These are phyloP conservation scores for Mus spicilegus DNA, from an alignment of 2,113 vertebrate species.

Conservation along the genomic window DNA sequence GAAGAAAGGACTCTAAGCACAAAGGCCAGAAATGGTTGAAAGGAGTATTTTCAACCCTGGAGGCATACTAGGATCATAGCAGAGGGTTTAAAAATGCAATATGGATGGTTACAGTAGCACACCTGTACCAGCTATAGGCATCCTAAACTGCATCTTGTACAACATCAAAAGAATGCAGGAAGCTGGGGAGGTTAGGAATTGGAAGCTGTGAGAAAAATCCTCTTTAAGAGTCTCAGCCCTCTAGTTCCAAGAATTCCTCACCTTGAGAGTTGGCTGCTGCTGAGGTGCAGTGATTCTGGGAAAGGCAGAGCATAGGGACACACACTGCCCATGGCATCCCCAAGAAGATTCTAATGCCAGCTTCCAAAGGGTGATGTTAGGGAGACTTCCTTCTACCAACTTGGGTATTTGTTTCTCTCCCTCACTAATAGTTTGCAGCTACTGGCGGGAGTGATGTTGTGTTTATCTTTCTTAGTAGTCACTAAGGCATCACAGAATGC, in stretches of 20 bases:
- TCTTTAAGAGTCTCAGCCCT: not conserved
- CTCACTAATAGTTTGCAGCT: not conserved
- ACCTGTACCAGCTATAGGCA: not conserved
- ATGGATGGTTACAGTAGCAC: too few relatives aligned
- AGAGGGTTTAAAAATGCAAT: not conserved
- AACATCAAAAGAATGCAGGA: not conserved
- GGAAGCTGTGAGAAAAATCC: not conserved
- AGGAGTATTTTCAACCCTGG: not conserved
- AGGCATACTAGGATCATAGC: not conserved
- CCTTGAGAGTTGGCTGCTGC: not conserved
- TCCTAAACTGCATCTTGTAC: not conserved
- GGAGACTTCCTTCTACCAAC: not conserved
- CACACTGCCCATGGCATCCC: fast-evolving
- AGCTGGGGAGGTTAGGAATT: not conserved
- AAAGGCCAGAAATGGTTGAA: not conserved
- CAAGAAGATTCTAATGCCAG: not conserved
- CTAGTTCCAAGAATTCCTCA: not conserved
- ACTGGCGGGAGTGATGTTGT: not conserved
- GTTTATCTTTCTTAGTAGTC: conserved; percentile 11
- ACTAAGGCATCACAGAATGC: not conserved
- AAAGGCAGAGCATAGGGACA: not conserved
- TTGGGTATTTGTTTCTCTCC: not conserved
- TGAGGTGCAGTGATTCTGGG: not conserved
- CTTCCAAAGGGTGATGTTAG: not conserved
- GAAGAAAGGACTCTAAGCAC: not conserved